These are phyloP conservation scores for Ophion ventricosus DNA, from an alignment of 2,888 invertebrate species.

Conservation along the genomic window DNA sequence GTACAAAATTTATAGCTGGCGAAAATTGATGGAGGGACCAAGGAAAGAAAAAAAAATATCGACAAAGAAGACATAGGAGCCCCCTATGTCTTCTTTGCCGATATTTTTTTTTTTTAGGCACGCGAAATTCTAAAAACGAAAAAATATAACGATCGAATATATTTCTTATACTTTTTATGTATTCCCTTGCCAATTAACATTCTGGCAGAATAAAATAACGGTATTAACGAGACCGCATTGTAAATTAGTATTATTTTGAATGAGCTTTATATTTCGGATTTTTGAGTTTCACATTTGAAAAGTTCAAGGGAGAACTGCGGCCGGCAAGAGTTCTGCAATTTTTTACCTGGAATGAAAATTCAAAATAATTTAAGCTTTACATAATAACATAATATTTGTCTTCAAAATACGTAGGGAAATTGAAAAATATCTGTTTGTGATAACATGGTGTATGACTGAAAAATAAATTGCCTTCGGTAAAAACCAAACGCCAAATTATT, in stretches of 20 bases:
- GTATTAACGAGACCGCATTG: neutral
- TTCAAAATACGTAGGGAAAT: neutral
- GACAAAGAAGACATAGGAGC: neutral
- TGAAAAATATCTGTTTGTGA: neutral
- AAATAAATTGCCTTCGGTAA: neutral
- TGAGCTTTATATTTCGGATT: too few species aligned
- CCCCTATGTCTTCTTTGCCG: too few species aligned
- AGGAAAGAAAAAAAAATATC: neutral
- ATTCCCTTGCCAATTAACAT: neutral
- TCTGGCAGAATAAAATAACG: neutral
- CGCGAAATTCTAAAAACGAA: neutral
- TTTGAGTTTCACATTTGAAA: too few species aligned
- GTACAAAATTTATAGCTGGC: constrained; percentile 28
- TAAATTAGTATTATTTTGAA: neutral
- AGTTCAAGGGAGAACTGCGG: neutral
- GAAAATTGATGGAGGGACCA: constrained; percentile 31
- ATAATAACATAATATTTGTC: neutral
- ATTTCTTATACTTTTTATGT: neutral
- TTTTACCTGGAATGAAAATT: neutral
- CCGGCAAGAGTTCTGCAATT: neutral
- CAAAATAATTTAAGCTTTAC: neutral
- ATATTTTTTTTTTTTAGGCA: too few species aligned
- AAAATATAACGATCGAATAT: neutral
- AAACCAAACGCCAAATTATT: neutral
- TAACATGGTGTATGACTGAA: neutral